Conservation (phyloP, 2,113 vertebrate species). For the Elachura formosa region DNA sequence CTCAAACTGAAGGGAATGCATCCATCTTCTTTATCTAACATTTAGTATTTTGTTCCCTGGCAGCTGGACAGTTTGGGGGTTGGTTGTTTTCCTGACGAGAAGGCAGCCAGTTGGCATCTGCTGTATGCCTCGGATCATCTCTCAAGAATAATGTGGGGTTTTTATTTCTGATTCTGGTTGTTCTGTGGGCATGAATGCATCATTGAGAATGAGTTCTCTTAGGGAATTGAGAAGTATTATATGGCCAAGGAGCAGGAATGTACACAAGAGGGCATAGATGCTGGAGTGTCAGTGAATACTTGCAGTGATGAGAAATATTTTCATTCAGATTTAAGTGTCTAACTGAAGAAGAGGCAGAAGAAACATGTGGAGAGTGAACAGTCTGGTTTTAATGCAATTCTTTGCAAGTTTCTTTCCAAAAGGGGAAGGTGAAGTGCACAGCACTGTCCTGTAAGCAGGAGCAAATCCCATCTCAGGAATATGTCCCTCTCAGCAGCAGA, state of each 20-base stretch:
- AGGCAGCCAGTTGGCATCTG: not conserved
- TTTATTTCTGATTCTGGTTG: not conserved
- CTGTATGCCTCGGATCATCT: not conserved
- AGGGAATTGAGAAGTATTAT: not conserved
- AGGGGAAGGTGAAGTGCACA: not conserved
- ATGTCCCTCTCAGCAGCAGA: not conserved
- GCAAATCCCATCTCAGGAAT: not conserved
- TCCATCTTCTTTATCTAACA: not conserved
- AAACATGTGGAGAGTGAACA: not conserved
- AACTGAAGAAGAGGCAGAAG: not conserved
- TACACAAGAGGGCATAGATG: not conserved
- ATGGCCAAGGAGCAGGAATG: not conserved
- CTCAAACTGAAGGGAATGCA: not conserved
- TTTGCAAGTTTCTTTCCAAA: not conserved
- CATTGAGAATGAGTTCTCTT: not conserved
- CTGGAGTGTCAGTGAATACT: not conserved
- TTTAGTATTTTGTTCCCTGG: not conserved
- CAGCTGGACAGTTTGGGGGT: not conserved
- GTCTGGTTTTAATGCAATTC: not conserved
- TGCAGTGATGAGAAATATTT: not conserved
- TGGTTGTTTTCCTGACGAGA: not conserved
- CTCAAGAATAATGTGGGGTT: not conserved
- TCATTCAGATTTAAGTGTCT: not conserved
- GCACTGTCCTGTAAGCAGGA: not conserved
- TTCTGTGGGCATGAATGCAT: not conserved